Percentiles rank a stretch among this genome's conserved stretches.
These are phyloP conservation scores for Solenopsis fugax DNA, from an alignment of 1,140 invertebrate species.

Conservation along the genomic window DNA sequence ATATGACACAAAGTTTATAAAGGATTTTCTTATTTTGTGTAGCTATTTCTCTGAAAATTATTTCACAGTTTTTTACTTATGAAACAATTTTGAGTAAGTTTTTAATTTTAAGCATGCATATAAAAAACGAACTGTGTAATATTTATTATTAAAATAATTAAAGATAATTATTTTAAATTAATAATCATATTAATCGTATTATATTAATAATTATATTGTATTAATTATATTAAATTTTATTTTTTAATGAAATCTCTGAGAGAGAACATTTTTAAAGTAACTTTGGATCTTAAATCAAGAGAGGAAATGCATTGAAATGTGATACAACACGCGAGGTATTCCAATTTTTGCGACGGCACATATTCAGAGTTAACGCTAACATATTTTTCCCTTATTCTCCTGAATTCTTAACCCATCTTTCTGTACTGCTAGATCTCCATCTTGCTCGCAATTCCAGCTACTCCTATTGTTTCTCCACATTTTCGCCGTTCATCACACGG, in stretches of 20 bases:
- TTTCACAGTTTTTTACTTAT: not conserved
- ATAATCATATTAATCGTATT: too few species aligned
- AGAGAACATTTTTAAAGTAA: not conserved
- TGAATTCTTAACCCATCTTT: conserved; percentile 46
- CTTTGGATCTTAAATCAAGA: not conserved
- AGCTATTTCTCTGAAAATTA: not conserved
- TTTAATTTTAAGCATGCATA: not conserved
- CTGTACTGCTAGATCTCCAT: conserved; percentile 38
- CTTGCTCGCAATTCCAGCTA: conserved; percentile 7
- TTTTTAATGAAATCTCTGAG: not conserved
- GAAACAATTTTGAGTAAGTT: not conserved
- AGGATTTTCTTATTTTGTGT: not conserved
- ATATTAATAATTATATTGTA: not conserved
- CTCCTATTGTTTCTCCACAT: conserved; percentile 33
- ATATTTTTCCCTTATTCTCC: conserved; percentile 8
- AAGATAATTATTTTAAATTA: not conserved
- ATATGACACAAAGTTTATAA: not conserved
- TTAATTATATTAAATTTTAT: not conserved
- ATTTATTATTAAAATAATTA: not conserved
- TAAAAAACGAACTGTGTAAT: not conserved
- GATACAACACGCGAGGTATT: not conserved
- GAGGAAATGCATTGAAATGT: not conserved
- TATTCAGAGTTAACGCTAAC: conserved; percentile 22
- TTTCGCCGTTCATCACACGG: conserved; percentile 10
- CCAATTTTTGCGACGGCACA: conserved; percentile 8